Evolutionary conservation across 2,888 invertebrate species (phyloP).

Genomic region (Spatulosminthurus flaviceps): DNA sequence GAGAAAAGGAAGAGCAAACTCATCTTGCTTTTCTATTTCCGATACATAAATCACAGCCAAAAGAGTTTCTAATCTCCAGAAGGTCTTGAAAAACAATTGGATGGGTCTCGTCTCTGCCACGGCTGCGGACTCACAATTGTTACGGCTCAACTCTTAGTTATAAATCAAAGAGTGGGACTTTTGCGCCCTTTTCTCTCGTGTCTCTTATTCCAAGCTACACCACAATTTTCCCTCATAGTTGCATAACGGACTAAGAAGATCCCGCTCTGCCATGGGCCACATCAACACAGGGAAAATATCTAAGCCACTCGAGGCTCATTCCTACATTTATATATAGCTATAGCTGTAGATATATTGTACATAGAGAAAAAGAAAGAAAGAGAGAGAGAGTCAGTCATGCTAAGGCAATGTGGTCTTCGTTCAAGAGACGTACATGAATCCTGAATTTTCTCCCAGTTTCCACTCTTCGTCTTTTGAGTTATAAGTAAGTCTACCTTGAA

Average conservation of each 20-base stretch:
- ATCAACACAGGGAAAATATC: constrained; percentile 28
- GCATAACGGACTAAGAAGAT: constrained; percentile 3
- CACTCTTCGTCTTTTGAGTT: constrained; percentile 24
- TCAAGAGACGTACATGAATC: constrained; percentile 7
- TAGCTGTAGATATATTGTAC: no score
- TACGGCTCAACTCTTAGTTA: constrained; percentile 44
- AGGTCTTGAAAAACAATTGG: constrained; percentile 56
- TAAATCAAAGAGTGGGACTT: constrained; percentile 43
- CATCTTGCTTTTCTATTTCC: constrained; percentile 62
- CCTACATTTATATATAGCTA: background rate
- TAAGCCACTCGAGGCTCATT: background rate
- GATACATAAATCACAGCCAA: constrained; percentile 59
- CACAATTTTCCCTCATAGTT: no score
- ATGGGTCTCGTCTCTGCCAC: constrained; percentile 43
- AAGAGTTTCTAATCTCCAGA: constrained; percentile 57
- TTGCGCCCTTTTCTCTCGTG: constrained; percentile 9
- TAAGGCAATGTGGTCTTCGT: background rate
- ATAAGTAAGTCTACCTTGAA: constrained; percentile 13
- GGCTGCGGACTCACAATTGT: constrained; percentile 39
- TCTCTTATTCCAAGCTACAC: background rate
- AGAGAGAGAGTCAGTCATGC: constrained; percentile 23
- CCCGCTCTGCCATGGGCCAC: constrained; percentile 26
- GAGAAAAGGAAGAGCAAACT: constrained; percentile 37
- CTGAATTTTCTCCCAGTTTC: constrained; percentile 22
- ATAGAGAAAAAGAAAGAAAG: no score